Conservation (phyloP, 2,113 vertebrate genomes). For the Strix aluco region DNA sequence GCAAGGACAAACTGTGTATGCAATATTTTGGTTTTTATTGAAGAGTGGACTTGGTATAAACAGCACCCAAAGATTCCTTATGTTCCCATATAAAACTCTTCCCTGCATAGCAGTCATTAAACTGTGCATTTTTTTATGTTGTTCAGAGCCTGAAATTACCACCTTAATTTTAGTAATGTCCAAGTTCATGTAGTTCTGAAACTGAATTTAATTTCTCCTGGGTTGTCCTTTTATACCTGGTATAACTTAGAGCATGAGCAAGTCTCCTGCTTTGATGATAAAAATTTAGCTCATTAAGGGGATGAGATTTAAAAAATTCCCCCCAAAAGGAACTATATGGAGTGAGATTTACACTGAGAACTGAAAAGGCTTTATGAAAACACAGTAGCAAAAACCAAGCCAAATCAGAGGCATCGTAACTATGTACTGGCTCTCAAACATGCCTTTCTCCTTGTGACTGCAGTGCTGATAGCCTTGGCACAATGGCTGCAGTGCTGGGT, state of each 20-base stretch:
- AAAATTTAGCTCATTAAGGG: not conserved
- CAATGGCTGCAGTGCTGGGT: not conserved
- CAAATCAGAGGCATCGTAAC: accelerated
- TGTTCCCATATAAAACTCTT: not conserved
- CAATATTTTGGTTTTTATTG: not conserved
- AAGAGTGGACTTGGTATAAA: not conserved
- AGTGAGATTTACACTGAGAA: not conserved
- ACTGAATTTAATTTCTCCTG: not conserved
- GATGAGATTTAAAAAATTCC: not conserved
- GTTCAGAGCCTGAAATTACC: not conserved
- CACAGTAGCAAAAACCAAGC: not conserved
- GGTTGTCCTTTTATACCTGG: not conserved
- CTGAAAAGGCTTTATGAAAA: not conserved
- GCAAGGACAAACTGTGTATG: not conserved
- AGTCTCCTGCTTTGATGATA: not conserved
- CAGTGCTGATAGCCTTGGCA: not conserved
- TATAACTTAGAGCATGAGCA: not conserved
- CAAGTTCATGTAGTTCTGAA: not conserved
- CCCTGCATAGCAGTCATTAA: not conserved
- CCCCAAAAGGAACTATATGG: not conserved
- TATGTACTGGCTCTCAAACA: not conserved
- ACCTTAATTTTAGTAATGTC: not conserved
- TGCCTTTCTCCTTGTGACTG: not conserved
- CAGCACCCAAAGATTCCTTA: not conserved
- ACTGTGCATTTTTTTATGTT: not conserved